Evolutionary conservation across 2,797 vertebrate species (phyloP).

Genomic region (Atherinosoma microstoma): DNA sequence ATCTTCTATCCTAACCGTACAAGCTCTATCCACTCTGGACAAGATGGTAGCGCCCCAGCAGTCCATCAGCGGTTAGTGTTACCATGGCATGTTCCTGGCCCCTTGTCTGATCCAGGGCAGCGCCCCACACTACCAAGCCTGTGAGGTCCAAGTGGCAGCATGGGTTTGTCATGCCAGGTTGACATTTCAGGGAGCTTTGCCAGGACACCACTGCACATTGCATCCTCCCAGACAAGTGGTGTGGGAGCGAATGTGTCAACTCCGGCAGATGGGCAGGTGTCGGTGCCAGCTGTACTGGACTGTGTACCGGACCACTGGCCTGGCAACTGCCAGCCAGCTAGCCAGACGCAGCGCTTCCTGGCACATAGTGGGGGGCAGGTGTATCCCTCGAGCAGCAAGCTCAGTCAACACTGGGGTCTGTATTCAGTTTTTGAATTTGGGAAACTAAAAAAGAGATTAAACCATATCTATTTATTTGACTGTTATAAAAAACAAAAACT

Average conservation of each 20-base stretch:
- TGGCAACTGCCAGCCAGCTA: constrained; percentile 69
- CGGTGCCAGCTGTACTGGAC: constrained; percentile 77
- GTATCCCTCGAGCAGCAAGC: constrained; percentile 64
- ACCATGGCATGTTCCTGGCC: constrained; percentile 78
- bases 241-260: constrained; percentile 76
- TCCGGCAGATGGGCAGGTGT: constrained; percentile 82
- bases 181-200: constrained; percentile 81
- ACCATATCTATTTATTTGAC: background rate
- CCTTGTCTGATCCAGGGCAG: constrained; percentile 67
- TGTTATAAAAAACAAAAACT: background rate
- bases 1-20: constrained; percentile 58
- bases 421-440: constrained; percentile 8
- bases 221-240: constrained; percentile 79
- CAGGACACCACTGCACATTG: constrained; percentile 77
- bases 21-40: constrained; percentile 67
- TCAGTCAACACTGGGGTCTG: constrained; percentile 39
- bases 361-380: constrained; percentile 72
- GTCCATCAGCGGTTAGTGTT: constrained; percentile 77
- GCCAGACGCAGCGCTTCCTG: constrained; percentile 70
- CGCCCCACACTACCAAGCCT: constrained; percentile 59
- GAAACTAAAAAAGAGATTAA: constrained; percentile 17
- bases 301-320: constrained; percentile 76
- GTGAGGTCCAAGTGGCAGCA: constrained; percentile 61
- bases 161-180: constrained; percentile 76
- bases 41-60: constrained; percentile 76